A percentile compares a stretch with the other conserved stretches of the same genome.
Evolutionary conservation across 2,888 invertebrate genomes (phyloP).

Genomic region (Acrobasis consociella): DNA sequence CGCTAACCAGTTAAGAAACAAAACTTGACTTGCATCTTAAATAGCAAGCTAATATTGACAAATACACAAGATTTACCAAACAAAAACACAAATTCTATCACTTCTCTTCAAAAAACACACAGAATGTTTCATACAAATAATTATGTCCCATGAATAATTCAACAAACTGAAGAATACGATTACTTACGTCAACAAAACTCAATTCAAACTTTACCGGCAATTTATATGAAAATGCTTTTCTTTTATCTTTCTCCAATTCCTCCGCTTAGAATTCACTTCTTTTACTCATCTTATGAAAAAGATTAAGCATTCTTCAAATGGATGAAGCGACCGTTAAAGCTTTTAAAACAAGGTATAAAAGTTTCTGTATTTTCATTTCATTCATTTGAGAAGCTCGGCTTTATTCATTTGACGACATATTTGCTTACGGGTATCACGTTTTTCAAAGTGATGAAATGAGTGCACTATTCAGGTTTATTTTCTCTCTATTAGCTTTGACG

Average conservation of each 20-base stretch:
- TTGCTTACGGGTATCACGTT: background rate
- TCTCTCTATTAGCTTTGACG: background rate
- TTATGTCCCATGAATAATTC: conserved; percentile 23
- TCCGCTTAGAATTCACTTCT: conserved; percentile 51
- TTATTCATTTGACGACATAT: background rate
- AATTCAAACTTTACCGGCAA: conserved; percentile 60
- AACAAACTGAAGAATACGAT: conserved; percentile 52
- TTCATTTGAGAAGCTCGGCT: conserved; percentile 1
- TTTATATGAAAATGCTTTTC: conserved; percentile 65
- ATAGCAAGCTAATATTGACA: background rate
- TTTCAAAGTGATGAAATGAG: conserved; percentile 7
- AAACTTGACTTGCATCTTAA: background rate
- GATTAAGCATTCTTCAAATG: conserved; percentile 60
- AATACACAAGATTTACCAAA: background rate
- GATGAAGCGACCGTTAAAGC: conserved; percentile 36
- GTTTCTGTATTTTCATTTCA: conserved; percentile 25
- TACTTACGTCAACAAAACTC: conserved; percentile 61
- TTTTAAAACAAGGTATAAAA: conserved; percentile 36
- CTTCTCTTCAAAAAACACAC: background rate
- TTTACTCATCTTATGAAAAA: conserved; percentile 54
- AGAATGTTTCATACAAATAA: conserved; percentile 23
- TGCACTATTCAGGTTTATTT: background rate
- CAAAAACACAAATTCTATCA: conserved; percentile 1
- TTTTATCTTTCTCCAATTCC: conserved; percentile 50
- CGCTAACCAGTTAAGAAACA: too few relatives aligned